Base-by-base conservation (phyloP, 2,113 vertebrate species). In the Nycticorax nycticorax region DNA sequence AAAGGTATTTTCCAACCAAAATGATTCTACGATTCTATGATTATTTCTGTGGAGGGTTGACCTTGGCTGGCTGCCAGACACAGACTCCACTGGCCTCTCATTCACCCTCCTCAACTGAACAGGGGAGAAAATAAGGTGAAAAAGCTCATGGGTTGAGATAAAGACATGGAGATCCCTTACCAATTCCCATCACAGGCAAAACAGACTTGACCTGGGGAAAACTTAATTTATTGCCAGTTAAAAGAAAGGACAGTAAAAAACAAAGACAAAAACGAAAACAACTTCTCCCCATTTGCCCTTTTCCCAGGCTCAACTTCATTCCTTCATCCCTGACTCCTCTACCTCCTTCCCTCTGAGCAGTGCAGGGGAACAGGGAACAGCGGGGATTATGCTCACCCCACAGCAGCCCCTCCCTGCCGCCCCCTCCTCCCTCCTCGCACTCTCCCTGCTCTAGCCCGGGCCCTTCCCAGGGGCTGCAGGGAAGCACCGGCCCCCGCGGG, bases 331-430 rank as follows among this genome's bases (percentile, higher is more conserved):
- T 8, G 2, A 33, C 11, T 33, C 30, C 30, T 63, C 3, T 1
- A 41, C 13, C 7, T 83, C 53, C 16, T 27, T 6, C 15, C 14
- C 2, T 0, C 4, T 6, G 6, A 57, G 28, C 0, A 0, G 6
- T 2, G 2, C 73, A 53, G 10, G 15, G 27, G 19, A 10, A 20
- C 2, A 24, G 35, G 12, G 12, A 50, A 37, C 9, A 9, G 37
- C n/a, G 37, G 37, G 37, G 37, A 9, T 9, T 37, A 9, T 8
- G 37, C 8, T 37, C 37, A 37, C 8, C 37, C 37, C 37, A 9
- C 9, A 37, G 37, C 37, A 37, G 37, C 37, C 37, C 37, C 37
- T 37, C 37, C 37, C 37, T 37, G 37, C 37, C 37, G 9, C 37
- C 37, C 37, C 37, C 9, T 37, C 37, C 37, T 37, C 9, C 37